Evolutionary conservation across 2,113 vertebrate species (phyloP).

Genomic region (Lepidothrix coronata): DNA sequence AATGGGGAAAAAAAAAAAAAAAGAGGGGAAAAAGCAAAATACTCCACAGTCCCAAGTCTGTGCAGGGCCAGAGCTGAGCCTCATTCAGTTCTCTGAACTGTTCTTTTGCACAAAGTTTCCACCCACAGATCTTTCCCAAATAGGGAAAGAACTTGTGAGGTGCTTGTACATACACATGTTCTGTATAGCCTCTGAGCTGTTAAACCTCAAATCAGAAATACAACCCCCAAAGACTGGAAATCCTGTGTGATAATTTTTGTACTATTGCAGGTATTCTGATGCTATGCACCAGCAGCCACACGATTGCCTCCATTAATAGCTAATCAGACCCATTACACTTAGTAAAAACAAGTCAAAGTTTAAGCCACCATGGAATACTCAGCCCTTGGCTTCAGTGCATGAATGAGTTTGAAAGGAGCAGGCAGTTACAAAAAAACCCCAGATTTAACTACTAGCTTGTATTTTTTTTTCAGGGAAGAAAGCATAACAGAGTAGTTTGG

Average conservation of each 20-base stretch:
- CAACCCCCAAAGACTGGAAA: neutral
- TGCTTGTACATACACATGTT: fast-evolving
- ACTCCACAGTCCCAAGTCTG: neutral
- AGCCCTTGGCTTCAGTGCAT: neutral
- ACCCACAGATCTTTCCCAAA: neutral
- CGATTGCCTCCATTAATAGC: neutral
- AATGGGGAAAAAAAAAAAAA: neutral
- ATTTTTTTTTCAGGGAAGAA: neutral
- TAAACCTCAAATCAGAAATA: neutral
- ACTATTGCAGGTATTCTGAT: neutral
- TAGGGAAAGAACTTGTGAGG: neutral
- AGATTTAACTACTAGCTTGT: neutral
- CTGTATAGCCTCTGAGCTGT: neutral
- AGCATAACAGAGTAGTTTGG: neutral
- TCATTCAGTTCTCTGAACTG: neutral
- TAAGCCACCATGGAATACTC: neutral
- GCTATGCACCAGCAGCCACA: neutral
- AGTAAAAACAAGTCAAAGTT: neutral
- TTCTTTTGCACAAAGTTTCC: neutral
- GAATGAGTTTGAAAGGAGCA: neutral
- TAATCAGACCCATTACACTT: neutral
- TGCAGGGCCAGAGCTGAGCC: neutral
- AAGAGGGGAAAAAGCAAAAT: neutral
- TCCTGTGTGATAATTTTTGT: neutral
- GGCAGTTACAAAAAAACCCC: neutral